Evolutionary conservation across 2,797 vertebrate genomes (phyloP).

Genomic region (Protosalanx chinensis): DNA sequence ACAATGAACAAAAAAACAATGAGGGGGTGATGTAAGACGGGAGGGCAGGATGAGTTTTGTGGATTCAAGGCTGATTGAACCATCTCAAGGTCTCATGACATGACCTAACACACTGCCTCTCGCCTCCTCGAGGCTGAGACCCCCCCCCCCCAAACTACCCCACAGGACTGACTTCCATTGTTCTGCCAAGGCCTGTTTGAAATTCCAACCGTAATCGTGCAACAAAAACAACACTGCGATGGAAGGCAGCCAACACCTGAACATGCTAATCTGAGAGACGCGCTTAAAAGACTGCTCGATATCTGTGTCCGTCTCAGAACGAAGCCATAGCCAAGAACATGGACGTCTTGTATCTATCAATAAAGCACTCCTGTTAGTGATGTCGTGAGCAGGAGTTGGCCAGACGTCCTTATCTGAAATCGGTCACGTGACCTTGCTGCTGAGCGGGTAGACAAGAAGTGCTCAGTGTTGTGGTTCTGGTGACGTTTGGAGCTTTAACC

Average conservation of each 20-base stretch:
- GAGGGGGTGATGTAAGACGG: neutral
- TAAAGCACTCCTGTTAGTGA: slow-evolving; percentile 29
- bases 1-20: neutral
- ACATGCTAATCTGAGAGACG: neutral
- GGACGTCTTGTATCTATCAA: neutral
- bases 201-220: neutral
- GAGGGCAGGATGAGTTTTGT: slow-evolving; percentile 2
- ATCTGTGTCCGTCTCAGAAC: too few relatives aligned
- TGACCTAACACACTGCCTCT: neutral
- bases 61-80: neutral
- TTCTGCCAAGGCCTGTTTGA: neutral
- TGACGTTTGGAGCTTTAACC: neutral
- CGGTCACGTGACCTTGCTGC: slow-evolving; percentile 7
- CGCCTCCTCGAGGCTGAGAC: neutral
- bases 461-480: neutral
- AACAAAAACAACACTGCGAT: neutral
- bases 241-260: slow-evolving; percentile 2
- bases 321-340: too few relatives aligned
- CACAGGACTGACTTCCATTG: slow-evolving; percentile 9
- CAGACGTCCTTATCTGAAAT: slow-evolving; percentile 24
- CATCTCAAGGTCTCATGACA: neutral
- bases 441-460: slow-evolving; percentile 5
- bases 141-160: neutral
- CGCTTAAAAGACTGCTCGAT: slow-evolving; percentile 9
- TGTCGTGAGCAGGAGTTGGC: slow-evolving; percentile 16